phyloP scores from a whole-genome alignment of 2,797 vertebrate genomes.

The Microchirus variegatus region DNA sequence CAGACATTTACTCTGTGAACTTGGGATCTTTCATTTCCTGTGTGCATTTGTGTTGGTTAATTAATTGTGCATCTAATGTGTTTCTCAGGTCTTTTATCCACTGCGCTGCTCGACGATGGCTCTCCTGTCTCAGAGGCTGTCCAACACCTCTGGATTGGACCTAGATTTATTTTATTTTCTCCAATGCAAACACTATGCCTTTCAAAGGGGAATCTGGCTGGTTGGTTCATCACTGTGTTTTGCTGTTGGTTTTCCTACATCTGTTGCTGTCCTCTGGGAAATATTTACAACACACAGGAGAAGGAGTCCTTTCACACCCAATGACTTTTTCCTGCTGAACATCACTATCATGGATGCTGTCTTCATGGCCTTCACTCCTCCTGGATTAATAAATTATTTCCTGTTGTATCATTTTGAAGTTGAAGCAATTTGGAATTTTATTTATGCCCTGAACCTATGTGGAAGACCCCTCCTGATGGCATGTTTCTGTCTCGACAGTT shows the following conservation, averaged over 20 bases:
- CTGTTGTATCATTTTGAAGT: neutral
- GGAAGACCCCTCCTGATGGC: slow-evolving; percentile 75
- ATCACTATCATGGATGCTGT: slow-evolving; percentile 55
- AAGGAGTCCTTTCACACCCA: slow-evolving; percentile 33
- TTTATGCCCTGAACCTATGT: slow-evolving; percentile 31
- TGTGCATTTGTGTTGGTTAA: too few relatives aligned
- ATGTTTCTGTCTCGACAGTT: slow-evolving; percentile 71
- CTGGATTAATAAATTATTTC: slow-evolving; percentile 24
- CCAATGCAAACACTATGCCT: neutral
- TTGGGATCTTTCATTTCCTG: too few relatives aligned
- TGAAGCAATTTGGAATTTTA: accelerated
- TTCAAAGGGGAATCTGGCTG: neutral
- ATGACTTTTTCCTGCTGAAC: slow-evolving; percentile 62
- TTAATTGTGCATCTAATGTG: neutral
- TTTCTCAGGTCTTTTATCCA: slow-evolving; percentile 1
- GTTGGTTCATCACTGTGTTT: neutral
- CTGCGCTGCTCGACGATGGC: neutral
- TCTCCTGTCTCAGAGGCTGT: too few relatives aligned
- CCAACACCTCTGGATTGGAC: neutral
- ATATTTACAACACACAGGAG: slow-evolving; percentile 37
- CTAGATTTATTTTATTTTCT: neutral
- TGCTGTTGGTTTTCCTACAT: slow-evolving; percentile 58
- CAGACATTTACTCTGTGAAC: too few relatives aligned
- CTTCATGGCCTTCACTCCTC: slow-evolving; percentile 50
- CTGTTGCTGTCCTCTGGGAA: slow-evolving; percentile 50